phyloP scores from a whole-genome alignment of 2,113 vertebrate species.

The Poeciliopsis prolifica region DNA sequence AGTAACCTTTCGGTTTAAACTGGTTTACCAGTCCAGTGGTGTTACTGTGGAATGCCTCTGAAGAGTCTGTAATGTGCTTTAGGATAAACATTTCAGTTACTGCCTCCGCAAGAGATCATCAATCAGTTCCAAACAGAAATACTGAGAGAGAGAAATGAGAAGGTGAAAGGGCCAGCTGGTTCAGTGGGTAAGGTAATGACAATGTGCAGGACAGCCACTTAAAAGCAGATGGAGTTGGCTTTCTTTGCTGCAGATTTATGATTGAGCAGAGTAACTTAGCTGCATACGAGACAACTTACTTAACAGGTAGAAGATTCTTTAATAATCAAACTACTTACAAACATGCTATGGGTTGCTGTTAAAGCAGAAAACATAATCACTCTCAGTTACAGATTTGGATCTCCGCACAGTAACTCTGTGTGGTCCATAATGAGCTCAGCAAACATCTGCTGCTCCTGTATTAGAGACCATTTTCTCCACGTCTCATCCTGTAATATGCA shows the following conservation, averaged over 20 bases:
- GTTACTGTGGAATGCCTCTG: conserved; percentile 50
- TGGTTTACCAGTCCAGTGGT: conserved; percentile 64
- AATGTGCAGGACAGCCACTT: conserved; percentile 44
- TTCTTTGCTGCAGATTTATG: conserved; percentile 49
- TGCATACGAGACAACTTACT: neutral
- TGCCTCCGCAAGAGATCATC: conserved; percentile 54
- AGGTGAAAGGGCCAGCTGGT: conserved; percentile 64
- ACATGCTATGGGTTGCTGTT: neutral
- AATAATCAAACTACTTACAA: neutral
- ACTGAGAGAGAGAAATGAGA: conserved; percentile 47
- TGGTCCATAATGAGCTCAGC: conserved; percentile 75
- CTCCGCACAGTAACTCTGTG: conserved; percentile 61
- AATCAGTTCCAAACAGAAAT: conserved; percentile 45
- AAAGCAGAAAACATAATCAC: conserved; percentile 28
- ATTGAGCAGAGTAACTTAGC: conserved; percentile 31
- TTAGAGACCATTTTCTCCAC: conserved; percentile 75
- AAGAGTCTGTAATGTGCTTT: conserved; percentile 37
- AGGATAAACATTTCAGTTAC: conserved; percentile 62
- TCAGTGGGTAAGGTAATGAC: conserved; percentile 63
- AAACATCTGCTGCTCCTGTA: conserved; percentile 76
- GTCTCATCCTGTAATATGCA: conserved; percentile 78
- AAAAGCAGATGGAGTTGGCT: conserved; percentile 33
- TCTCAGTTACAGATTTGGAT: conserved; percentile 17
- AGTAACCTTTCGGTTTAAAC: conserved; percentile 59
- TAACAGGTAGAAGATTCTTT: conserved; percentile 47